Evolutionary conservation across 1,140 invertebrate genomes (phyloP).

Genomic region (Drosophila malerkotliana): DNA sequence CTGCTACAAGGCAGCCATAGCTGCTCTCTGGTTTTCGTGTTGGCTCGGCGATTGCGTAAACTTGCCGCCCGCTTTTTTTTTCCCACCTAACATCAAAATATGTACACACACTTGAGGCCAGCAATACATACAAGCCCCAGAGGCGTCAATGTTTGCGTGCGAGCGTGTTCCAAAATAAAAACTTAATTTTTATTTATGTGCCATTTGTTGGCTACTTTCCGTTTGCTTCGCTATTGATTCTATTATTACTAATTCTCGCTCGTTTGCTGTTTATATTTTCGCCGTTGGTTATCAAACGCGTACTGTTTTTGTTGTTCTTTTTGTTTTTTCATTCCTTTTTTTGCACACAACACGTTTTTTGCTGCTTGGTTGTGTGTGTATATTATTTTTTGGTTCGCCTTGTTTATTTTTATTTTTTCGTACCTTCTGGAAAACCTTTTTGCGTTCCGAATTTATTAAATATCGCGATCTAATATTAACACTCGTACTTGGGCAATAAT

Average conservation of each 20-base stretch:
- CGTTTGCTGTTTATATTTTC: slow-evolving; percentile 59
- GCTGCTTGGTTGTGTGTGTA: slow-evolving; percentile 76
- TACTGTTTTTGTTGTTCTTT: slow-evolving; percentile 74
- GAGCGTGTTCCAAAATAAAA: slow-evolving; percentile 71
- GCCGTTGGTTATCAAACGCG: slow-evolving; percentile 63
- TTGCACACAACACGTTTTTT: slow-evolving; percentile 81
- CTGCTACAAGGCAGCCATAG: neutral
- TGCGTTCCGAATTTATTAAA: slow-evolving; percentile 17
- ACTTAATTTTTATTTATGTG: slow-evolving; percentile 56
- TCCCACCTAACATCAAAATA: slow-evolving; percentile 80
- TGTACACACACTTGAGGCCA: slow-evolving; percentile 73
- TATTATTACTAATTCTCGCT: slow-evolving; percentile 53
- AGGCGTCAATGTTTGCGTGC: slow-evolving; percentile 37
- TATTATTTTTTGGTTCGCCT: slow-evolving; percentile 79
- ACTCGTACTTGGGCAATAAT: slow-evolving; percentile 46
- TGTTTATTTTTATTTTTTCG: slow-evolving; percentile 77
- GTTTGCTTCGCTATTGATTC: slow-evolving; percentile 43
- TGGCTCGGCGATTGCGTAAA: slow-evolving; percentile 75
- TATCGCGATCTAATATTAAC: slow-evolving; percentile 20
- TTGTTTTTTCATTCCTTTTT: slow-evolving; percentile 50
- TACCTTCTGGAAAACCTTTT: slow-evolving; percentile 57
- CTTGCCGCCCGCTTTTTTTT: slow-evolving; percentile 76
- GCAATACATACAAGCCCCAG: slow-evolving; percentile 22
- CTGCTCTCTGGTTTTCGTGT: slow-evolving; percentile 48
- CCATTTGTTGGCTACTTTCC: slow-evolving; percentile 28